Percentiles rank a stretch among this genome's conserved stretches.
These are phyloP conservation scores for Ptiloglossa arizonensis DNA, from an alignment of 1,140 invertebrate genomes.

Conservation along the genomic window DNA sequence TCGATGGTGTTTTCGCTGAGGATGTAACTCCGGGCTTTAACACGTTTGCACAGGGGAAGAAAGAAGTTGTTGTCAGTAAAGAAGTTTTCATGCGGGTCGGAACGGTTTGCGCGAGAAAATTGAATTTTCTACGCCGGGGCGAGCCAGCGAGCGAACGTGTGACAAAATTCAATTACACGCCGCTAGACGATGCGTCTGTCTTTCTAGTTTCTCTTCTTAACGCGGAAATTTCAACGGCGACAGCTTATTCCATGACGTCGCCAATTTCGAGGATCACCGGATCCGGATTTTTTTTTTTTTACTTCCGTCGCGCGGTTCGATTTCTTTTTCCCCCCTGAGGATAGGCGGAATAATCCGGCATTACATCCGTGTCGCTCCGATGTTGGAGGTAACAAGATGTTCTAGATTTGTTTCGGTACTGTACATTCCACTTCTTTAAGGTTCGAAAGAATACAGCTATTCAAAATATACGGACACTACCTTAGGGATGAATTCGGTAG, in stretches of 20 bases:
- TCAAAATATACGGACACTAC: too few species aligned
- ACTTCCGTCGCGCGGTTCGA: background rate
- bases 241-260: background rate
- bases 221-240: slow-evolving; percentile 1
- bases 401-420: background rate
- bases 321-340: background rate
- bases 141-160: background rate
- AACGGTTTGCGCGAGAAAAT: slow-evolving; percentile 12
- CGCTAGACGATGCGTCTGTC: background rate
- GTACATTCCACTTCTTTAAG: too few species aligned
- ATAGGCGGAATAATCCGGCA: background rate
- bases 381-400: background rate
- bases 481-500: too few species aligned
- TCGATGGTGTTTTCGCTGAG: too few species aligned
- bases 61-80: background rate
- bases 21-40: too few species aligned
- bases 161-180: slow-evolving; percentile 16
- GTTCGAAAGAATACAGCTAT: too few species aligned
- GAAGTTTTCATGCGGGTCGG: background rate
- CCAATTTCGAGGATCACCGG: background rate
- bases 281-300: background rate
- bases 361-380: background rate
- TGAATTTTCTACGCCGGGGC: background rate
- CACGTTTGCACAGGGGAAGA: too few species aligned
- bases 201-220: background rate